Conservation (phyloP, 2,888 invertebrate species). For the Perdita meconis region DNA sequence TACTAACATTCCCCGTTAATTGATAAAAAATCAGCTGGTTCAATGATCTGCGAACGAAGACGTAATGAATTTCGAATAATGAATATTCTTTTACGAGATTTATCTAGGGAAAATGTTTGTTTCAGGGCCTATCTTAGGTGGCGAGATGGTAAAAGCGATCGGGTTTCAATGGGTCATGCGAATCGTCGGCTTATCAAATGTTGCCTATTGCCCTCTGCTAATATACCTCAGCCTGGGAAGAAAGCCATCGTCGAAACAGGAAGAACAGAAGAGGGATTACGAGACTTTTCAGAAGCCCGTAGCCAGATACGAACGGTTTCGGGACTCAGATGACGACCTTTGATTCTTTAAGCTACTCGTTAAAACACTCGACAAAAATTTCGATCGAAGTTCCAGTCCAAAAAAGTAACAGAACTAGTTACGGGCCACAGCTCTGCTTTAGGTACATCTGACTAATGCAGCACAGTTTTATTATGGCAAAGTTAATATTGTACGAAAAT, state of each 20-base stretch:
- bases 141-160: constrained; percentile 88
- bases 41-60: too few species aligned
- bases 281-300: constrained; percentile 70
- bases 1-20: too few species aligned
- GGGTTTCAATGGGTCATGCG: constrained; percentile 92
- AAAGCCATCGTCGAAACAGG: constrained; percentile 65
- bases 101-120: background rate
- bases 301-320: constrained; percentile 77
- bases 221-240: constrained; percentile 83
- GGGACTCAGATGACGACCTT: constrained; percentile 80
- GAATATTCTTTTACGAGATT: background rate
- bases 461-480: too few species aligned
- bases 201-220: constrained; percentile 89
- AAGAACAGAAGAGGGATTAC: constrained; percentile 74
- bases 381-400: background rate
- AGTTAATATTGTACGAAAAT: background rate
- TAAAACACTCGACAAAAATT: background rate
- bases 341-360: constrained; percentile 53
- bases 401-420: background rate
- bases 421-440: background rate
- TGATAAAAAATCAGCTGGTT: too few species aligned
- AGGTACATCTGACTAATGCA: too few species aligned
- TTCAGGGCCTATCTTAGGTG: constrained; percentile 90
- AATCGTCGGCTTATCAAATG: constrained; percentile 88
- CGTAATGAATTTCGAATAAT: too few species aligned